A percentile compares a stretch with the other conserved stretches of the same genome.
phyloP scores from a whole-genome alignment of 2,888 invertebrate genomes.

The Lasius platythorax region DNA sequence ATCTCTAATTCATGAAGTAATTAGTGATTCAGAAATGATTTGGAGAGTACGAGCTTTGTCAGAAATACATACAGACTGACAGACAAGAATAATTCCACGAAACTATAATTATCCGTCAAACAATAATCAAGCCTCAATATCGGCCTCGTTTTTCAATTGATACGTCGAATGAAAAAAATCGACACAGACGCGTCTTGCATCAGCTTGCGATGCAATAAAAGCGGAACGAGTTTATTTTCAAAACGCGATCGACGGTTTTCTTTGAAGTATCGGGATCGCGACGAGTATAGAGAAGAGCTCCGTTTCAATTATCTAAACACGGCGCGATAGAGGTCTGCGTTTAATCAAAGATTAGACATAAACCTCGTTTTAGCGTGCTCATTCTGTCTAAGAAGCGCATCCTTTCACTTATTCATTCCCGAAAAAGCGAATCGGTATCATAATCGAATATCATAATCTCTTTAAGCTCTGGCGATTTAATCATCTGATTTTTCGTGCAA shows the following conservation, averaged over 20 bases:
- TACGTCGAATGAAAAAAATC: conserved; percentile 11
- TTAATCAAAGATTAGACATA: conserved; percentile 66
- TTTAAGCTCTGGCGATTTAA: neutral
- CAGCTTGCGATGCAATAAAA: conserved; percentile 31
- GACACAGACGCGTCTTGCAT: conserved; percentile 14
- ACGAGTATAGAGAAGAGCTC: conserved; percentile 6
- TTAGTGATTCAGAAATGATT: neutral
- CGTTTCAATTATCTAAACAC: conserved; percentile 53
- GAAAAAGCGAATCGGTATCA: neutral
- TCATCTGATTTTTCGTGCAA: neutral
- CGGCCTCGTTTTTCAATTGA: conserved; percentile 22
- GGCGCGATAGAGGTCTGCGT: conserved; percentile 62
- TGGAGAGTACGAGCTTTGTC: neutral
- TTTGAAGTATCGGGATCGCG: conserved; percentile 53
- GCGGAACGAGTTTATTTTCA: conserved; percentile 53
- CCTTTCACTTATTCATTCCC: conserved; percentile 4
- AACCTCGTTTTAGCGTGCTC: conserved; percentile 19
- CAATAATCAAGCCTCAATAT: conserved; percentile 22
- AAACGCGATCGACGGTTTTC: conserved; percentile 52
- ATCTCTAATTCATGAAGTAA: neutral
- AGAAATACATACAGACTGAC: neutral
- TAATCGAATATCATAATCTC: neutral
- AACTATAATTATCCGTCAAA: conserved; percentile 16
- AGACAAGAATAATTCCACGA: neutral
- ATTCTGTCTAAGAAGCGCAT: conserved; percentile 15